phyloP scores from a whole-genome alignment of 1,140 invertebrate species.

The Anoplolepis gracilipes region DNA sequence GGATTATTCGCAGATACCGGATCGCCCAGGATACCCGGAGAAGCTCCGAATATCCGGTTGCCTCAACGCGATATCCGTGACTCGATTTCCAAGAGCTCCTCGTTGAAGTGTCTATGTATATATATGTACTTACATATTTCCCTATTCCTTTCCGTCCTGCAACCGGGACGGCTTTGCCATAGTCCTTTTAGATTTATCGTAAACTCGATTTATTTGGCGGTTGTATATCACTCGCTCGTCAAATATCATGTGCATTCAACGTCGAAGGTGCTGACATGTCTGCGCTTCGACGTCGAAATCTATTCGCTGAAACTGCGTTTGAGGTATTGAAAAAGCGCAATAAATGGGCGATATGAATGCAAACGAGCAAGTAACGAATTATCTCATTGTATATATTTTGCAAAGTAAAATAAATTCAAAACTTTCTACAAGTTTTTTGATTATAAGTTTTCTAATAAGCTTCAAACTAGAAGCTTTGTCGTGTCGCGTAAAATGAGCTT shows the following conservation, averaged over 20 bases:
- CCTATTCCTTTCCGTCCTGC: conserved; percentile 51
- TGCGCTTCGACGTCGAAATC: conserved; percentile 22
- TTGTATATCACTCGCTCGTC: conserved; percentile 63
- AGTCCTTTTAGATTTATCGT: conserved; percentile 59
- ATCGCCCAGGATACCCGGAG: conserved; percentile 75
- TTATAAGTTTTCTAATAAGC: conserved; percentile 70
- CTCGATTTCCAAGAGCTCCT: conserved; percentile 80
- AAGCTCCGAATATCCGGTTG: conserved; percentile 82
- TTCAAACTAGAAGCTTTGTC: conserved; percentile 40
- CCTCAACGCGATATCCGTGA: conserved; percentile 82
- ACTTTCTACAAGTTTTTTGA: conserved; percentile 60
- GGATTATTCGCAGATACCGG: conserved; percentile 79
- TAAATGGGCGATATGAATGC: conserved; percentile 44
- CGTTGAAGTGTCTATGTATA: conserved; percentile 56
- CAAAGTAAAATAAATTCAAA: conserved; percentile 62
- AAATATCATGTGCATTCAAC: conserved; percentile 45
- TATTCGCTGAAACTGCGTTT: conserved; percentile 21
- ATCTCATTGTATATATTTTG: conserved; percentile 44
- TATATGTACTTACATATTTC: conserved; percentile 43
- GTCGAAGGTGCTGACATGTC: conserved; percentile 25
- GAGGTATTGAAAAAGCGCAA: conserved; percentile 29
- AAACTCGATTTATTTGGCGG: conserved; percentile 50
- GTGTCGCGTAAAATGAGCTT: conserved; percentile 42
- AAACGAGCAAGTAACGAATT: conserved; percentile 64
- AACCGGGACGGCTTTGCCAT: conserved; percentile 23